These are phyloP conservation scores for Solea solea DNA, from an alignment of 2,113 vertebrate genomes.

Conservation along the genomic window DNA sequence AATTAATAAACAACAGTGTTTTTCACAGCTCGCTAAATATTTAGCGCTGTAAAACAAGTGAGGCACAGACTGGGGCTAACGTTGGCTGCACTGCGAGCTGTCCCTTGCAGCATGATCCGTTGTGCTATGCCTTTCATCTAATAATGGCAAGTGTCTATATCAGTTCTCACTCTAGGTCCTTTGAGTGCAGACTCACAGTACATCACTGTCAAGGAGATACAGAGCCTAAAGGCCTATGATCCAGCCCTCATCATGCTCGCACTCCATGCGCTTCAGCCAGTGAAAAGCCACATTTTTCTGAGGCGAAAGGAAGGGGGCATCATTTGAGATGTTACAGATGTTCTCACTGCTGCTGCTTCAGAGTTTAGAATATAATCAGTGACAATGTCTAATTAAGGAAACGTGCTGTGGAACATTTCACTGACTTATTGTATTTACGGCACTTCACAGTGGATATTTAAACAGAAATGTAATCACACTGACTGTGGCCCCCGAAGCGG, in stretches of 20 bases:
- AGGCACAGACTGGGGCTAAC: slow-evolving; percentile 2
- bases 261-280: neutral
- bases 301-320: slow-evolving; percentile 38
- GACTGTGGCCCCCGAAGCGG: slow-evolving; percentile 15
- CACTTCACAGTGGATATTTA: slow-evolving; percentile 60
- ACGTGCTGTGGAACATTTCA: slow-evolving; percentile 72
- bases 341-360: slow-evolving; percentile 50
- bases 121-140: slow-evolving; percentile 53
- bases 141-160: slow-evolving; percentile 58
- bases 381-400: slow-evolving; percentile 75
- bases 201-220: slow-evolving; percentile 24
- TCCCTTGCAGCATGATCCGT: slow-evolving; percentile 34
- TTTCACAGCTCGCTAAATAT: neutral
- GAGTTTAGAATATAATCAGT: slow-evolving; percentile 76
- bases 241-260: slow-evolving; percentile 17
- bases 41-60: neutral
- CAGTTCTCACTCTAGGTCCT: slow-evolving; percentile 22
- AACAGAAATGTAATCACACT: slow-evolving; percentile 63
- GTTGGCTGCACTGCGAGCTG: slow-evolving; percentile 5
- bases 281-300: slow-evolving; percentile 28
- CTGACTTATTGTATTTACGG: slow-evolving; percentile 68
- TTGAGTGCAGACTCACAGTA: slow-evolving; percentile 28
- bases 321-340: slow-evolving; percentile 75
- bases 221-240: slow-evolving; percentile 5
- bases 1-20: neutral